Base-by-base conservation (phyloP, 2,888 invertebrate species). In the Eilema caniola region DNA sequence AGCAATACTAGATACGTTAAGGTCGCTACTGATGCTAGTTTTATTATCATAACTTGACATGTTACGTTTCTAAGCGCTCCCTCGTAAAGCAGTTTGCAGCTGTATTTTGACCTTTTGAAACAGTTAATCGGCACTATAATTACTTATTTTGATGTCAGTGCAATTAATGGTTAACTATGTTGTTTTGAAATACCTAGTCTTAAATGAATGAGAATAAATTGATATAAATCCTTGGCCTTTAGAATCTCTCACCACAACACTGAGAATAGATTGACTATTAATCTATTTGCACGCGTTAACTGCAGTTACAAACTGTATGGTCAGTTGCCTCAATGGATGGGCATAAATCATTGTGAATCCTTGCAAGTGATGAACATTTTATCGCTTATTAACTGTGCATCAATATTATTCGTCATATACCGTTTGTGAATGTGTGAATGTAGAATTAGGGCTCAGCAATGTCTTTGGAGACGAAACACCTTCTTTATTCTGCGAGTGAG, bases 141-240 rank as follows among this genome's bases (percentile, higher is more conserved):
- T 41, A 62, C 16, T 59, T 59, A 57, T 59, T 59, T 59, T 25
- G 28, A 25, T 28, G 59, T 59, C 59, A 59, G 59, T 25, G 14
- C 28, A 59, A 59, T 59, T 59, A 28, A 59, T 28, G 28, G 28
- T 59, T 59, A 59, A 59, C 59, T 25, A 59, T 25, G 25, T 16
- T 59, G 24, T 57, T 57, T 59, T 59, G 59, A 59, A 59, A 59
- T 59, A 24, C 25, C 59, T 59, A 53, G 53, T 53, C 20, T 59
- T 59, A 59, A 59, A 59, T 59, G 59, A 28, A 59, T 16, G 31
- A 31, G 53, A 65, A 28, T 65, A 24, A 56, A 65, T 31, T 31
- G n/a, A 53, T 31, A 56, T n/a, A 53, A 65, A 31, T 31, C 64
- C 64, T 65, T 65, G 53, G 41, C 64, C 28, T 65, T n/a, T 31